A percentile compares a stretch with the other conserved stretches of the same genome.
Conservation (phyloP, 1,140 invertebrate species). For the Rhopalosiphum padi region DNA sequence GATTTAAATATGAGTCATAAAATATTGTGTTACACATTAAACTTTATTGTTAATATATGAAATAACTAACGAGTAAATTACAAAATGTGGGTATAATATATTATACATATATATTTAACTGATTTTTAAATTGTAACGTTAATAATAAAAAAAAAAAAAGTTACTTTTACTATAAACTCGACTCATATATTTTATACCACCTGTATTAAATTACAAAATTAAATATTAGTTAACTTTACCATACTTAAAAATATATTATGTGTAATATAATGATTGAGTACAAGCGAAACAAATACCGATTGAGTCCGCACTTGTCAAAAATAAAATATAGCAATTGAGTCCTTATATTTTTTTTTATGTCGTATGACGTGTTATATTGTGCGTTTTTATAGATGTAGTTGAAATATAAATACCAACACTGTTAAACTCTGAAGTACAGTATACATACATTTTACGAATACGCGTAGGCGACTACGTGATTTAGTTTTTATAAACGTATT, state of each 20-base stretch:
- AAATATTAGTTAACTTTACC: background rate
- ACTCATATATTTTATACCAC: background rate
- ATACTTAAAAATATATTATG: background rate
- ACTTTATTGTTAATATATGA: background rate
- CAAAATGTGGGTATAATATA: background rate
- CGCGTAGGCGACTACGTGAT: background rate
- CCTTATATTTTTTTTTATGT: background rate
- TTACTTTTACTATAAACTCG: background rate
- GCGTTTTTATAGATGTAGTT: background rate
- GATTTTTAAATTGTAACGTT: background rate
- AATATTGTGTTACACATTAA: background rate
- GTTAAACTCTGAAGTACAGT: background rate
- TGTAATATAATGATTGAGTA: background rate
- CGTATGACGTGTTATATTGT: background rate
- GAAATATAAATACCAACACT: background rate
- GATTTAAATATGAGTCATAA: background rate
- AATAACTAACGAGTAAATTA: background rate
- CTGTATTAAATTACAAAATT: background rate
- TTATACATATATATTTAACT: background rate
- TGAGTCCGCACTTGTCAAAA: background rate
- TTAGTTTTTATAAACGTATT: background rate
- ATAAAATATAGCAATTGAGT: background rate
- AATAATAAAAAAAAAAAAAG: background rate
- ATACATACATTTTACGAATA: background rate
- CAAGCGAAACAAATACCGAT: no score